These are phyloP conservation scores for Vollenhovia emeryi DNA, from an alignment of 1,140 invertebrate genomes.

Conservation along the genomic window DNA sequence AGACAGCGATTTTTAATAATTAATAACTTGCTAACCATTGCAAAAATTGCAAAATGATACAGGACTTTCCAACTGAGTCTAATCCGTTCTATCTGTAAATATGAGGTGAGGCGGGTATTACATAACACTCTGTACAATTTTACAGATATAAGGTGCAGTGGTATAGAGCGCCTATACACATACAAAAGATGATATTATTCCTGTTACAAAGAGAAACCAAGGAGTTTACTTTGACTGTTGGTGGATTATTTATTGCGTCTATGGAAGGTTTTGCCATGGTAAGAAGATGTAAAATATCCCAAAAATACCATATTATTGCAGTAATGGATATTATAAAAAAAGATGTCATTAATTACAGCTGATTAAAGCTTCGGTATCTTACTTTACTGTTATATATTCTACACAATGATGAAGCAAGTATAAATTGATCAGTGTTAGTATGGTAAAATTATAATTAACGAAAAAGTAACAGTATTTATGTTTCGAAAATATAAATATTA, in stretches of 20 bases:
- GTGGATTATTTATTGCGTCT: neutral
- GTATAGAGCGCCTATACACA: neutral
- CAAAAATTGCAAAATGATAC: no score
- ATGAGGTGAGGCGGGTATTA: no score
- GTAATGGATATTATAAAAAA: neutral
- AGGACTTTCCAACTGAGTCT: neutral
- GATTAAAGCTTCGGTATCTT: neutral
- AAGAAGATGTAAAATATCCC: neutral
- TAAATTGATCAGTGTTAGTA: neutral
- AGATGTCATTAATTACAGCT: neutral
- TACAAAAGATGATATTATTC: neutral
- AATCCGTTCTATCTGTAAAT: neutral
- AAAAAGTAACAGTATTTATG: neutral
- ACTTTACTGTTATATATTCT: slow-evolving; percentile 16
- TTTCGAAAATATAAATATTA: neutral
- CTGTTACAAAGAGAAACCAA: neutral
- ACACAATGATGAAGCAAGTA: neutral
- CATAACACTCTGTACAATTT: no score
- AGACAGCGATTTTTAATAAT: no score
- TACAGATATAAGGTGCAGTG: slow-evolving; percentile 8
- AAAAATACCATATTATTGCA: neutral
- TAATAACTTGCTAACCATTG: no score
- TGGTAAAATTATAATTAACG: neutral
- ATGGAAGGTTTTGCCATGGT: neutral
- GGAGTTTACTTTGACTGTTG: neutral